Evolutionary conservation across 2,113 vertebrate genomes (phyloP).

Genomic region (Heliornis fulica): DNA sequence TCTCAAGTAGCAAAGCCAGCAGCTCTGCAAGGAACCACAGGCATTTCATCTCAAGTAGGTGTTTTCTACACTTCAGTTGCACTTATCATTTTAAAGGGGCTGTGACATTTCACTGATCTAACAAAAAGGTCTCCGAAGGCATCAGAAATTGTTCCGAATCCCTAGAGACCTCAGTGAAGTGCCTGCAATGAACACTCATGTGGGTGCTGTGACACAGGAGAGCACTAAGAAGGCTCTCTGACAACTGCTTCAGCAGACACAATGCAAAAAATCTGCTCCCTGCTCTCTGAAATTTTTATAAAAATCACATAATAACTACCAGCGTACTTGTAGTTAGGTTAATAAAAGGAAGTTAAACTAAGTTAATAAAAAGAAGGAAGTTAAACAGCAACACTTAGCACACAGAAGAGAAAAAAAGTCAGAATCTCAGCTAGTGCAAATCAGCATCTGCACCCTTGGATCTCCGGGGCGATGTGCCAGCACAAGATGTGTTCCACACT

Average conservation of each 20-base stretch:
- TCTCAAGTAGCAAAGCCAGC: neutral
- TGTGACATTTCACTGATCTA: conserved; percentile 33
- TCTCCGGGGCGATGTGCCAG: neutral
- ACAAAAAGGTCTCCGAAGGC: conserved; percentile 10
- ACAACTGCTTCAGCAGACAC: neutral
- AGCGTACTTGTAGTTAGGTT: neutral
- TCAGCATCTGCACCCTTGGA: neutral
- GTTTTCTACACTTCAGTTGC: neutral
- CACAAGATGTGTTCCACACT: neutral
- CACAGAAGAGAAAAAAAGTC: neutral
- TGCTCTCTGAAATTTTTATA: neutral
- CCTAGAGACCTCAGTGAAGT: neutral
- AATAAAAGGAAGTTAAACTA: neutral
- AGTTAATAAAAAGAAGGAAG: neutral
- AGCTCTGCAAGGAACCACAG: neutral
- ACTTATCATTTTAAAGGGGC: neutral
- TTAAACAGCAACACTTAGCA: neutral
- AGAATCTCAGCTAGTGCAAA: neutral
- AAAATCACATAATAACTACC: neutral
- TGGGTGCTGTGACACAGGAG: neutral
- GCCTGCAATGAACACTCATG: neutral
- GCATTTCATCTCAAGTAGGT: neutral
- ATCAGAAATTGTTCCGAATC: neutral
- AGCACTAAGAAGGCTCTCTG: neutral
- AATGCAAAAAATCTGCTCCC: neutral